Conservation (phyloP, 2,888 invertebrate genomes). For the Hipparchia semele region DNA sequence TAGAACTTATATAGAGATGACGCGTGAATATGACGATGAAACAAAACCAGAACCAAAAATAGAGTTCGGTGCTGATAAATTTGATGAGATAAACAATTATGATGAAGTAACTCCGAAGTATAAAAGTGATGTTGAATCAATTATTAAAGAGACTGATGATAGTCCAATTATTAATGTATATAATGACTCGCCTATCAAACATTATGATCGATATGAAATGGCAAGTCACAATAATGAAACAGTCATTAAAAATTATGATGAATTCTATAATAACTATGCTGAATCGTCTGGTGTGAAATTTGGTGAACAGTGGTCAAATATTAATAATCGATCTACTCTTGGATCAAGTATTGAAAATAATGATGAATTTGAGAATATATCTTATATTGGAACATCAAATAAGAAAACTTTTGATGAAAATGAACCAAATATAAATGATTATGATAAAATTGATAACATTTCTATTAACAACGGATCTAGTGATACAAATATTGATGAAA, state of each 20-base stretch:
- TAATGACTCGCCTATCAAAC: background rate
- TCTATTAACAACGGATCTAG: background rate
- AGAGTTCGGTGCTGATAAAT: slow-evolving; percentile 15
- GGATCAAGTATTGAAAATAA: background rate
- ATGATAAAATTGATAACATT: background rate
- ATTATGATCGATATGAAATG: background rate
- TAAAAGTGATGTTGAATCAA: slow-evolving; percentile 1
- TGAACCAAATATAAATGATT: background rate
- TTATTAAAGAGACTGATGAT: background rate
- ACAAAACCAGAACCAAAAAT: slow-evolving; percentile 7
- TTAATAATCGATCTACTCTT: background rate
- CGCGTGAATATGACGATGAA: slow-evolving; percentile 47
- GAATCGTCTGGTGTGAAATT: background rate
- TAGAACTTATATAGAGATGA: slow-evolving; percentile 38
- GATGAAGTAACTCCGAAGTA: slow-evolving; percentile 14
- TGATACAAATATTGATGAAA: background rate
- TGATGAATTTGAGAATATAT: background rate
- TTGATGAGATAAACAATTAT: slow-evolving; percentile 18
- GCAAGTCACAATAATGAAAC: background rate
- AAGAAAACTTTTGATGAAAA: background rate
- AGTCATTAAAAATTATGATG: background rate
- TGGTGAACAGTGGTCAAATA: background rate
- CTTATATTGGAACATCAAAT: background rate
- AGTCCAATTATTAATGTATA: background rate
- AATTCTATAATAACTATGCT: background rate